Conservation (phyloP, 2,797 vertebrate genomes). For the Clarias fuscus region DNA sequence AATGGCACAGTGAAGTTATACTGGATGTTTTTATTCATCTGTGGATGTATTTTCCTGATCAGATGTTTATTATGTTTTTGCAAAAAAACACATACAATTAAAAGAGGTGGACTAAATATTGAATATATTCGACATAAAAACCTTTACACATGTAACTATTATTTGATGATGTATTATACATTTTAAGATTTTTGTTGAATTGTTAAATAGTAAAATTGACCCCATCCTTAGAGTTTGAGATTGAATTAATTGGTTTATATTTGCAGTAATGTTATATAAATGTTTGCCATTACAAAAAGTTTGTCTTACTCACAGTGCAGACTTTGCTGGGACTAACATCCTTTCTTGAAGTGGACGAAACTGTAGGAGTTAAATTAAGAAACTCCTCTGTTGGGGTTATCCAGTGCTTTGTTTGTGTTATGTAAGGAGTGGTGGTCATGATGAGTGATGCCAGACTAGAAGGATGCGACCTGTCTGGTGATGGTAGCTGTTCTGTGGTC, state of each 20-base stretch:
- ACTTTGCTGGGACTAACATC: conserved; percentile 59
- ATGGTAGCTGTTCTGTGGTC: conserved; percentile 10
- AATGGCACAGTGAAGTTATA: too few species aligned
- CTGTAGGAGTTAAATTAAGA: conserved; percentile 9
- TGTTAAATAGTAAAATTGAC: background rate
- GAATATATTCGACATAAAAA: too few species aligned
- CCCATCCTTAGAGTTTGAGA: background rate
- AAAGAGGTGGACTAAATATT: too few species aligned
- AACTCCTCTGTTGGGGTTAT: conserved; percentile 31
- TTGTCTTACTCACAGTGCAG: conserved; percentile 70
- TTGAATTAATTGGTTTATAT: background rate
- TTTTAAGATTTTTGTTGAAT: background rate
- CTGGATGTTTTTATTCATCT: too few species aligned
- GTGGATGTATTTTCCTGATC: too few species aligned
- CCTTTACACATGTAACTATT: background rate
- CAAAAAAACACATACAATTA: too few species aligned
- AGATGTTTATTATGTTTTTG: too few species aligned
- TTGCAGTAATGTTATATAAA: background rate
- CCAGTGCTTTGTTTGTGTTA: conserved; percentile 37
- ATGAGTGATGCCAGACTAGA: background rate
- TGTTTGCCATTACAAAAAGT: background rate
- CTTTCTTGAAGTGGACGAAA: conserved; percentile 23
- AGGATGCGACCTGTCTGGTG: conserved; percentile 16
- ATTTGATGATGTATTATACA: background rate
- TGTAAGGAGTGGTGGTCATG: background rate